Evolutionary conservation across 1,140 invertebrate genomes (phyloP), one percentile per base, ranked within the genome.

Genomic region (Trissolcus basalis): DNA sequence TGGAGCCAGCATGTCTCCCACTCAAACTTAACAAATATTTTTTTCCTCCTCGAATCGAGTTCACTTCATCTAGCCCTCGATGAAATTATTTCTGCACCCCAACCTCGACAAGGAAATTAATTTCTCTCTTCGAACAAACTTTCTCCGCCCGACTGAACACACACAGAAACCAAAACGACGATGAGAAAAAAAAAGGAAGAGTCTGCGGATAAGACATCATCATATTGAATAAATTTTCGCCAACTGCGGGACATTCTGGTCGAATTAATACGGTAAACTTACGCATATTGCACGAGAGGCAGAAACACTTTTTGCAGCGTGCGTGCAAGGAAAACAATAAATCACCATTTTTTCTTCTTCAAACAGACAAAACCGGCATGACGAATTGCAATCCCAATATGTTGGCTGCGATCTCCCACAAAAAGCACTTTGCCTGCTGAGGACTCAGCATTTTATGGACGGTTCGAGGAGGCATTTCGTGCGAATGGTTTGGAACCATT

Each of bases 221-320:
- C 44, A 53, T 59, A 35, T 53, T 53, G 43, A 59, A 68, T 59
- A 47, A 68, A 53, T 68, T 53, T 53, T 39, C 39, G 11, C 41
- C 13, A 32, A 14, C 14, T 35, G 12, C 11, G 33, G 39, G 41
- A 59, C 49, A 32, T 45, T 68, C 56, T 39, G 27, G 6, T 45
- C 15, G 41, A 58, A 58, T 69, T 69, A 69, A 48, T 54, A 60
- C 33, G 10, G 35, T 33, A 54, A 60, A 55, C 19, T 43, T 33
- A 43, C 19, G 19, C 41, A 27, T 15, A 58, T 68, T 58, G 48
- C 47, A 14, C 36, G 13, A 15, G 16, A n/a, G 14, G 12, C 19
- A 70, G 53, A 63, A 44, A 56, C 58, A 58, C 51, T 51, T 71
- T 59, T 58, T 47, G 14, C 47, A 8, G 16, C 15, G 47, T 10